Evolutionary conservation across 1,140 invertebrate species (phyloP), one percentile per base, ranked within the genome.

Genomic region (Andricus grossulariae): DNA sequence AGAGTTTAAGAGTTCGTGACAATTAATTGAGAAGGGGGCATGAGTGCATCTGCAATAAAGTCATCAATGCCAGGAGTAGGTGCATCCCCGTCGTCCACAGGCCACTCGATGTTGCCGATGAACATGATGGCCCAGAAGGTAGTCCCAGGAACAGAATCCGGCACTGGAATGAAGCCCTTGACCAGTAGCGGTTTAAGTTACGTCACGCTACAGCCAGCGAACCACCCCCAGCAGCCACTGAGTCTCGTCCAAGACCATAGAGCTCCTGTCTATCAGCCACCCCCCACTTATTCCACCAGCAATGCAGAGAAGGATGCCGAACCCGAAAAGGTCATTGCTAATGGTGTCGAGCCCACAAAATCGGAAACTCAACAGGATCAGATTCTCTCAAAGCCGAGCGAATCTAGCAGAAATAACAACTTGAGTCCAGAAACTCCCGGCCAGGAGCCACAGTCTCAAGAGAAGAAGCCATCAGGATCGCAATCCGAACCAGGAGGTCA

Each of bases 231-330:
- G 18, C 89, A 91, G 60, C 90, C 91, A 0, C 77, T 91, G 16
- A 92, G 91, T 80, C 78, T 92, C 75, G 90, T 92, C 6, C 91
- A 92, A 72, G 91, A 92, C 60, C 91, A 92, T 60, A 87, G 88
- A 80, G 79, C 88, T 5, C 86, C 87, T 25, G 75, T 87, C 0
- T 90, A 90, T 72, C 89, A 88, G 71, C 78, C 83, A 8, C 81
- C 84, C 11, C 75, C 87, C 6, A 74, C 73, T 1, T 60, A 74
- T 39, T 87, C 87, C 11, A 76, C 78, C n/a, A 84, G 80, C 16
- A 89, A 87, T 73, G 78, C 76, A 13, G 87, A 88, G 12, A 89
- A 90, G 8, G 86, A 89, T 52, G 50, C 71, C 1, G 88, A 90
- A 5, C n/a, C 74, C 8, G 84, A 88, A 8, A 87, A 88, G 70